Evolutionary conservation across 2,888 invertebrate genomes (phyloP).

Genomic region (Pycnomerus fuliginosus): DNA sequence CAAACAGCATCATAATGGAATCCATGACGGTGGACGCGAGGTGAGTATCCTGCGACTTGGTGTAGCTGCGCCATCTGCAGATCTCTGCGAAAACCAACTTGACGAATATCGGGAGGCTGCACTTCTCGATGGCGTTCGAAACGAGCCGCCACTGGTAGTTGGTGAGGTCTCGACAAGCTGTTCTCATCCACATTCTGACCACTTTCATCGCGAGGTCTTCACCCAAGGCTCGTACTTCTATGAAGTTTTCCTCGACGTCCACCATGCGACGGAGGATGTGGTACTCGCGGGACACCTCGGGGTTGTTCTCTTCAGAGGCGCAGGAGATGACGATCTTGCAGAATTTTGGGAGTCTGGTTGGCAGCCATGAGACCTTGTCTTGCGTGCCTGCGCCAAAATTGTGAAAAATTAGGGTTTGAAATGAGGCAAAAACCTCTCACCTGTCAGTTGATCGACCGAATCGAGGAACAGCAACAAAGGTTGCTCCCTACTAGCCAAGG

Average conservation of each 20-base stretch:
- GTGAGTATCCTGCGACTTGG: slow-evolving; percentile 88
- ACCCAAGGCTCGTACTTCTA: slow-evolving; percentile 87
- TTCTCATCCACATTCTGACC: slow-evolving; percentile 90
- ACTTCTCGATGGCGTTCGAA: slow-evolving; percentile 88
- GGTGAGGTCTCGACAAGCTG: slow-evolving; percentile 82
- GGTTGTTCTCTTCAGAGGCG: slow-evolving; percentile 83
- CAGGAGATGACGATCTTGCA: slow-evolving; percentile 94
- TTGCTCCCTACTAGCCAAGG: slow-evolving; percentile 76
- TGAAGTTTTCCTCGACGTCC: slow-evolving; percentile 83
- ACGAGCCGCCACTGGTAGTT: slow-evolving; percentile 95
- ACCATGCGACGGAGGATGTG: slow-evolving; percentile 84
- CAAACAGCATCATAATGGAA: slow-evolving; percentile 95
- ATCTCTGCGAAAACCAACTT: slow-evolving; percentile 98
- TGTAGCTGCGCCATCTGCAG: slow-evolving; percentile 95
- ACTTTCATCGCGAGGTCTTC: slow-evolving; percentile 94
- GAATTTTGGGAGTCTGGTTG: slow-evolving; percentile 82
- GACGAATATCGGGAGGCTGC: slow-evolving; percentile 94
- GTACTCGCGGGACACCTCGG: slow-evolving; percentile 84
- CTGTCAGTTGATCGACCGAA: slow-evolving; percentile 94
- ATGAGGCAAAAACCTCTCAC: too few species aligned
- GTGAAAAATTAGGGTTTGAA: too few species aligned
- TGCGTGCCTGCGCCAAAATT: too few species aligned
- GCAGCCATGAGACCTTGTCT: slow-evolving; percentile 94
- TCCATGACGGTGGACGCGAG: slow-evolving; percentile 95
- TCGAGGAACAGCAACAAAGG: slow-evolving; percentile 91